Conservation (phyloP, 2,113 vertebrate species). For the Bos indicus region DNA sequence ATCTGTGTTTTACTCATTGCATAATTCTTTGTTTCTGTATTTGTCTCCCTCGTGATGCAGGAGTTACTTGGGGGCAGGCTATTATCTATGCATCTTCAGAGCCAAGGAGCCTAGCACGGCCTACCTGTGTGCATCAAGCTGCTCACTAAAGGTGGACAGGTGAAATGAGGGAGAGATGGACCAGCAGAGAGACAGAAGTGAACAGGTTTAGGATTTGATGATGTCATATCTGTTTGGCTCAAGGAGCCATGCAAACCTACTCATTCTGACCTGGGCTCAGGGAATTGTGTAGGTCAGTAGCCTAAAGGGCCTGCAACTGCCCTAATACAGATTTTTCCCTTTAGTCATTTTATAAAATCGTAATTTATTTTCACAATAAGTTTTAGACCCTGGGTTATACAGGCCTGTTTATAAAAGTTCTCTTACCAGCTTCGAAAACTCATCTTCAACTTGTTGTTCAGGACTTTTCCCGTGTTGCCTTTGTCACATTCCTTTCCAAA, state of each 20-base stretch:
- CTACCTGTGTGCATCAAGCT: neutral
- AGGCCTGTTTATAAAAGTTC: neutral
- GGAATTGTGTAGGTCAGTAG: neutral
- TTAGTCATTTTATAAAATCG: neutral
- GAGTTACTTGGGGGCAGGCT: neutral
- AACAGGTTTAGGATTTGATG: neutral
- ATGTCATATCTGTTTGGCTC: neutral
- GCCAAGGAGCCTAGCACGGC: neutral
- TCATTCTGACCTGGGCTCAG: neutral
- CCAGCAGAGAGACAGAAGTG: neutral
- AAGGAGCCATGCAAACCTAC: neutral
- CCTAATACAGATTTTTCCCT: neutral
- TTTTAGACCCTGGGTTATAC: neutral
- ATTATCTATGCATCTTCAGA: too few relatives aligned
- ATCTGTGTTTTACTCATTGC: neutral
- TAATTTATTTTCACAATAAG: neutral
- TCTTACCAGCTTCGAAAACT: neutral
- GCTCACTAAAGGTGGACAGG: neutral
- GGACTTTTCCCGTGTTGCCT: neutral
- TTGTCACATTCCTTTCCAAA: conserved; percentile 22
- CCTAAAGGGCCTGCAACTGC: neutral
- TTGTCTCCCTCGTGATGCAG: neutral
- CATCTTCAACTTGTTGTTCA: neutral
- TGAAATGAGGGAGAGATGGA: neutral
- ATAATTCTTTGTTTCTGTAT: neutral